Evolutionary conservation across 2,888 invertebrate genomes (phyloP), one percentile per base, ranked within the genome.

Genomic region (Heliconius ethilla): DNA sequence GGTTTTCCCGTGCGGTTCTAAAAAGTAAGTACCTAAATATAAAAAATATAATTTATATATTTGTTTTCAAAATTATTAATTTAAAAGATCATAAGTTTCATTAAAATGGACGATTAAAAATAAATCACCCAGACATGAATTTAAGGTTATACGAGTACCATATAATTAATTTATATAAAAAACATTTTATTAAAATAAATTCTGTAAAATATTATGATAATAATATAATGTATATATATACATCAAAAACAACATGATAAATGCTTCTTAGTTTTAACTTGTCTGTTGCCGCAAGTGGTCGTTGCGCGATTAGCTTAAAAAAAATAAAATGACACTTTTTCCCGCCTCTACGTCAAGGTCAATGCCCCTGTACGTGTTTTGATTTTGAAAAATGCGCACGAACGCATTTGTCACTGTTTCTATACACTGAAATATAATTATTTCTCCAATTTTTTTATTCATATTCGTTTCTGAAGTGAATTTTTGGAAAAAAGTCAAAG

Each of bases 301-400:
- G 80, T 75, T 77, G 55, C 75, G 25, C 27, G 63, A 7, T 75
- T 73, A 77, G 29, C 5, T 65, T 37, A n/a, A 72, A 77, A 77
- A 75, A 72, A 51, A 72, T 74, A 75, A 79, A 78, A 76, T 80
- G 79, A 70, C 79, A 78, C 25, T 77, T 79, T 81, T 77, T 82
- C 83, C 78, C 81, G 81, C 81, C 82, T 79, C 81, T 75, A 33
- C 74, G 67, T 65, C 73, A 82, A 83, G 83, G 83, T 79, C 80
- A 81, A 78, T 75, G 70, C 66, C 76, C 77, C 25, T 62, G 62
- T 77, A 79, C 80, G 81, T 81, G 81, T 22, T 59, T 76, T 78
- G 74, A 77, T 82, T 84, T 82, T 75, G 69, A 80, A 83, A 83
- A 82, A 82, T 82, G 79, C 78, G 80, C 79, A 81, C 79, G 79